Conservation (phyloP, 2,113 vertebrate genomes). For the Merops nubicus region DNA sequence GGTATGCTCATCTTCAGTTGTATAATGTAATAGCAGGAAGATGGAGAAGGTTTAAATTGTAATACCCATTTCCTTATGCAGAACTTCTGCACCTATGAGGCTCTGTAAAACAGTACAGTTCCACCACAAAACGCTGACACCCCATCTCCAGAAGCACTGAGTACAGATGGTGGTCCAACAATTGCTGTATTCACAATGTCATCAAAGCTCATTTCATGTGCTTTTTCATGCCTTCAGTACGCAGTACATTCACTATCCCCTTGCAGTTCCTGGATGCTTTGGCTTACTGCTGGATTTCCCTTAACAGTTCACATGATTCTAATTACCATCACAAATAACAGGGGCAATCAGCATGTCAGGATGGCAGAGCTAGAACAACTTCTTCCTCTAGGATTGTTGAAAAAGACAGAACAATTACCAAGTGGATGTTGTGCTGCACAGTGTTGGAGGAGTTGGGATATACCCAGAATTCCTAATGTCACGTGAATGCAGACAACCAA, state of each 20-base stretch:
- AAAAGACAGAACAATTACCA: neutral
- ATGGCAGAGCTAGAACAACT: neutral
- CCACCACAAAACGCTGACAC: neutral
- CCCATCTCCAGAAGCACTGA: neutral
- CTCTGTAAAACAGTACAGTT: neutral
- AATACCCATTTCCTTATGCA: neutral
- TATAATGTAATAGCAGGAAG: neutral
- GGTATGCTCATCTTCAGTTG: neutral
- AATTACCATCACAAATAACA: neutral
- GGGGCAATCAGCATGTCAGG: neutral
- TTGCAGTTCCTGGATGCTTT: neutral
- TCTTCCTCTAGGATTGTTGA: neutral
- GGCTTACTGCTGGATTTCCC: neutral
- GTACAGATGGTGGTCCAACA: neutral
- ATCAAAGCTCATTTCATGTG: neutral
- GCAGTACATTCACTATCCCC: neutral
- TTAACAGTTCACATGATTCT: neutral
- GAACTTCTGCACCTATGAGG: neutral
- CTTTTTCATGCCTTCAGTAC: neutral
- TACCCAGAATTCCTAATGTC: neutral
- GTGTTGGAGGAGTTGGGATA: neutral
- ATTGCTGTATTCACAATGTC: neutral
- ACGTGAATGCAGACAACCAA: neutral
- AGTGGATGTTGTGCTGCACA: neutral
- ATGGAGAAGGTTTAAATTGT: neutral